Percentiles rank a stretch among this genome's conserved stretches.
Evolutionary conservation across 2,113 vertebrate genomes (phyloP).

Genomic region (Chionis minor): DNA sequence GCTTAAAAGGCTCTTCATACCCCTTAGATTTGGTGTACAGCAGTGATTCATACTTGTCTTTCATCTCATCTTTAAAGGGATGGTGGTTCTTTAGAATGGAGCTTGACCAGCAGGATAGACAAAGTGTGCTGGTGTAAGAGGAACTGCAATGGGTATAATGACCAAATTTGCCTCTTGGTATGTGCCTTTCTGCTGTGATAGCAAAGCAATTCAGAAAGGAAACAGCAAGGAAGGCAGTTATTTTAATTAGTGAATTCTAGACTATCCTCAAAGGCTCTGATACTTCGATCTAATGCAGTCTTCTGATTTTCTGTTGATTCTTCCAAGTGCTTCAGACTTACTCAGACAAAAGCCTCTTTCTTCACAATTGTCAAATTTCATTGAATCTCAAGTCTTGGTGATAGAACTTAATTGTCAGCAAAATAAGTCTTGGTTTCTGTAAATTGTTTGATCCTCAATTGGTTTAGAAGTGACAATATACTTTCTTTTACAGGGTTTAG

Average conservation of each 20-base stretch:
- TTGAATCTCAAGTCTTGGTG: conserved; percentile 54
- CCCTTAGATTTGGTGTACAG: background rate
- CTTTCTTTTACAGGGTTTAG: conserved; percentile 59
- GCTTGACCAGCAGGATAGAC: background rate
- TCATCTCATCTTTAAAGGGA: background rate
- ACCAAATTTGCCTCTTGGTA: background rate
- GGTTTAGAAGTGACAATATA: conserved; percentile 62
- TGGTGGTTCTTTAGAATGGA: background rate
- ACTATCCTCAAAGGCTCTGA: conserved; percentile 12
- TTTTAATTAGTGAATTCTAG: conserved; percentile 26
- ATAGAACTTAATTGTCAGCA: conserved; percentile 68
- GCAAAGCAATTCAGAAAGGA: background rate
- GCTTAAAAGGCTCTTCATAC: background rate
- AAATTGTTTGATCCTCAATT: conserved; percentile 71
- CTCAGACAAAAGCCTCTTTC: conserved; percentile 44
- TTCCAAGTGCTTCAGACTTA: conserved; percentile 40
- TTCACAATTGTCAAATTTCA: conserved; percentile 67
- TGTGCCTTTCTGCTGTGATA: background rate
- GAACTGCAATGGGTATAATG: background rate
- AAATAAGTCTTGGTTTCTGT: conserved; percentile 72
- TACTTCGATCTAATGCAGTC: conserved; percentile 21
- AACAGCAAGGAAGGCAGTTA: background rate
- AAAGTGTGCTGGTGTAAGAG: background rate
- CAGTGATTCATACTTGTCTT: background rate
- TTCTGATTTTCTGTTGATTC: conserved; percentile 49